Evolutionary conservation across 2,113 vertebrate genomes (phyloP).

Genomic region (Bucco capensis): DNA sequence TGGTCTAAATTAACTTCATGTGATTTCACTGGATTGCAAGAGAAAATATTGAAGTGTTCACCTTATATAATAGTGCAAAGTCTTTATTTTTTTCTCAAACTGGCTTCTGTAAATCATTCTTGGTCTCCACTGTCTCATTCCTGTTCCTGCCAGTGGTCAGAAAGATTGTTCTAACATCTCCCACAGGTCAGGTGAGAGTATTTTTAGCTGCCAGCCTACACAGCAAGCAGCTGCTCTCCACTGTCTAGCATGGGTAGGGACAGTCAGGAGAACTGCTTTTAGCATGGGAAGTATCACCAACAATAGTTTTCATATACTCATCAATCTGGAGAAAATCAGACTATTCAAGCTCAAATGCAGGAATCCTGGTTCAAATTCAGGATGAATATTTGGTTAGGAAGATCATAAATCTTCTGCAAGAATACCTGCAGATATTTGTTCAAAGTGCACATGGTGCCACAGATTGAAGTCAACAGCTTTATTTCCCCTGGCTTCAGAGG

Average conservation of each 20-base stretch:
- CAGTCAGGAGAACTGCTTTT: neutral
- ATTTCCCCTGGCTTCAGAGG: neutral
- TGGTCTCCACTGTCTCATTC: neutral
- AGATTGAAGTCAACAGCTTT: neutral
- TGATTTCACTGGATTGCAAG: neutral
- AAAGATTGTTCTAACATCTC: neutral
- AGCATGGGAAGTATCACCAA: neutral
- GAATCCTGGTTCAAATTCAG: neutral
- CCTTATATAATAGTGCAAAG: neutral
- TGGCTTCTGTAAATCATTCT: neutral
- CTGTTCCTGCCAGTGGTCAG: neutral
- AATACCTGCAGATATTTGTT: neutral
- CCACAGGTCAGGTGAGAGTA: neutral
- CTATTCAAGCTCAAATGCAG: neutral
- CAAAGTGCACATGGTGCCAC: neutral
- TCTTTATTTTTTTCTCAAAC: accelerated
- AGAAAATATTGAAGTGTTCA: neutral
- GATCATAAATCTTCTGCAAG: neutral
- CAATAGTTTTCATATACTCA: neutral
- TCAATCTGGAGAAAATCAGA: neutral
- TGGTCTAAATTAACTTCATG: neutral
- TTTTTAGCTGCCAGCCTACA: neutral
- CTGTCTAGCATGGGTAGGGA: neutral
- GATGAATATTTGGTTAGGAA: neutral
- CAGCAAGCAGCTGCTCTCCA: neutral